Base-by-base conservation (phyloP, 2,113 vertebrate genomes). In the Forbesichthys agassizii region DNA sequence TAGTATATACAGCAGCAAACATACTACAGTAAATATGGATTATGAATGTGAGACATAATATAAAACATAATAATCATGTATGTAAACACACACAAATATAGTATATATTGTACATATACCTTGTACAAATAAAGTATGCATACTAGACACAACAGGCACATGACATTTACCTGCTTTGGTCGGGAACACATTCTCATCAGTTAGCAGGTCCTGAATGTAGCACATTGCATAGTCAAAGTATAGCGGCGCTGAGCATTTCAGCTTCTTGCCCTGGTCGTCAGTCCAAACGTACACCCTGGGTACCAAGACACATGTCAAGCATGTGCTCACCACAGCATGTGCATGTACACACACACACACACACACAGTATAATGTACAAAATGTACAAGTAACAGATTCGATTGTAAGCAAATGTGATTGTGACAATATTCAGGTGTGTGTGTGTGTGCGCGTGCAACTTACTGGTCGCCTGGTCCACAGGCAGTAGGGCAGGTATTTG, bases 211-310 rank as follows among this genome's bases (percentile, higher is more conserved):
- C 73, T 94, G 93, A 71, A 94, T 91, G 86, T 94, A 94, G 7
- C 91, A 94, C 92, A 93, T 91, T 82, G 93, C 89, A 1, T 92
- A 93, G 85, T 94, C 93, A 10, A 89, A 91, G 86, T 94, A 94
- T 42, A 93, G 88, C 0, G 93, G 93, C 47, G 91, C 93, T 0
- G 93, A 93, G 75, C 92, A 94, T 76, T 93, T 94, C 61, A 93
- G 69, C 85, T 92, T 94, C 79, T 88, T 93, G 61, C 93, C 92
- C 1, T 92, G 90, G 48, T 94, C 93, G n/a, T 94, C 93, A 0
- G 75, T 93, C 93, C 93, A 94, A 67, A 89, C 75, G 74, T 92
- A 94, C 66, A 90, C 64, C 64, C 91, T 91, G 61, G 11, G 42
- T 61, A 73, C 56, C 67, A 11, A 55, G 16, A 57, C 16, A 58